A percentile compares a stretch with the other conserved stretches of the same genome.
Evolutionary conservation across 2,113 vertebrate genomes (phyloP).

Genomic region (Machaerirhynchus nigripectus): DNA sequence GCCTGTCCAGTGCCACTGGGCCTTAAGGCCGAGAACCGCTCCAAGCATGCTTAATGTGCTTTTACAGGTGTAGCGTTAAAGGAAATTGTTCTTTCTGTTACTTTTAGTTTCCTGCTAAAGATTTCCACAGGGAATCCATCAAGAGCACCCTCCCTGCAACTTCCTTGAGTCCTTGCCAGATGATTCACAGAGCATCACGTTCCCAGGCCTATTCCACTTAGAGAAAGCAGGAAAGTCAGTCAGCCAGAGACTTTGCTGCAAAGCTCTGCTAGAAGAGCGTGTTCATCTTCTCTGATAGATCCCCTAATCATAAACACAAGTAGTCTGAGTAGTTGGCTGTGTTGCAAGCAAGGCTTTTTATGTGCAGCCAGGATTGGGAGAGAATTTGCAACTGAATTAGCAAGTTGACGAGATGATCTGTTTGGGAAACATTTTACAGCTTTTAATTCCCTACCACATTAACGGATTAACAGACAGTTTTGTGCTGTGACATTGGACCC

Average conservation of each 20-base stretch:
- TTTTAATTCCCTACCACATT: neutral
- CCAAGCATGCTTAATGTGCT: neutral
- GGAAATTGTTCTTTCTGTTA: neutral
- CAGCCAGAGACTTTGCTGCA: neutral
- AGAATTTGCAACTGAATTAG: conserved; percentile 7
- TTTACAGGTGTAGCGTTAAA: neutral
- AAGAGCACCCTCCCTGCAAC: neutral
- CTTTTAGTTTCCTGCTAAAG: neutral
- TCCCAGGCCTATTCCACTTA: neutral
- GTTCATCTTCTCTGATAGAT: neutral
- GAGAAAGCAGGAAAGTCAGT: neutral
- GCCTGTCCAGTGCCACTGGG: neutral
- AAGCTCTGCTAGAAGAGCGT: neutral
- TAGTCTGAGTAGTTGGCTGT: neutral
- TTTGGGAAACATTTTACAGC: neutral
- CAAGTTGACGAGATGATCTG: neutral
- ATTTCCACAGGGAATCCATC: neutral
- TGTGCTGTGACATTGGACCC: neutral
- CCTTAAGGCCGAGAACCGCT: neutral
- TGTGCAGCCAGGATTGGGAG: neutral
- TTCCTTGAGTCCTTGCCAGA: neutral
- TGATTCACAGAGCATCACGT: neutral
- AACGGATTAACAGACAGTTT: neutral
- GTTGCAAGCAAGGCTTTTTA: neutral
- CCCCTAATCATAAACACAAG: neutral